Conservation (phyloP, 2,113 vertebrate species). For the Elephas maximus region DNA sequence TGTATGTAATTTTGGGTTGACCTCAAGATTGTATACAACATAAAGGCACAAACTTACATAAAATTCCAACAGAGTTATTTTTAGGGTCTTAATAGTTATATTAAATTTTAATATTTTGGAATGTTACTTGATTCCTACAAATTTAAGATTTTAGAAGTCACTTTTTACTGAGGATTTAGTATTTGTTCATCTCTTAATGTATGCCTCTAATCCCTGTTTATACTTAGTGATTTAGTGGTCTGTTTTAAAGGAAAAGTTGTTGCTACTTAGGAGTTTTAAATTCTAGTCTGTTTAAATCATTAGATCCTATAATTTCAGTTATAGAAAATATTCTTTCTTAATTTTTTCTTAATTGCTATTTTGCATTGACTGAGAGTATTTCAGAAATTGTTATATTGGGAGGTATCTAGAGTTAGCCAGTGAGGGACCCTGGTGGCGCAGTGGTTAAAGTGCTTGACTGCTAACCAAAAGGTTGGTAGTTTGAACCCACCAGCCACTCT, state of each 20-base stretch:
- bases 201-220: background rate
- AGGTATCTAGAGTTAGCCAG: background rate
- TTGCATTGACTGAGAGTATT: slow-evolving; percentile 10
- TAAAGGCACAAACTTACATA: background rate
- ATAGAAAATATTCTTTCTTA: slow-evolving; percentile 46
- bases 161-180: slow-evolving; percentile 31
- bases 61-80: slow-evolving; percentile 42
- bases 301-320: background rate
- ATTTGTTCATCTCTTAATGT: background rate
- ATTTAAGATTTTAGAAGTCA: background rate
- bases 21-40: background rate
- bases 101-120: slow-evolving; percentile 10
- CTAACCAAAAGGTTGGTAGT: too few species aligned
- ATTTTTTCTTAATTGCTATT: slow-evolving; percentile 31
- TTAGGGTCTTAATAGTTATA: slow-evolving; percentile 1
- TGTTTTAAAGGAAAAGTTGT: background rate
- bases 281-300: slow-evolving; percentile 50
- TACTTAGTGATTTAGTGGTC: background rate
- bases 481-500: too few species aligned
- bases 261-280: slow-evolving; percentile 13
- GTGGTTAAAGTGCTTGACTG: too few species aligned
- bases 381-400: slow-evolving; percentile 28
- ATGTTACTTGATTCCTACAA: slow-evolving; percentile 16
- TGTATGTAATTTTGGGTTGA: slow-evolving; percentile 21
- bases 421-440: too few species aligned